phyloP scores from a whole-genome alignment of 1,140 invertebrate species.

The Eufriesea mexicana region DNA sequence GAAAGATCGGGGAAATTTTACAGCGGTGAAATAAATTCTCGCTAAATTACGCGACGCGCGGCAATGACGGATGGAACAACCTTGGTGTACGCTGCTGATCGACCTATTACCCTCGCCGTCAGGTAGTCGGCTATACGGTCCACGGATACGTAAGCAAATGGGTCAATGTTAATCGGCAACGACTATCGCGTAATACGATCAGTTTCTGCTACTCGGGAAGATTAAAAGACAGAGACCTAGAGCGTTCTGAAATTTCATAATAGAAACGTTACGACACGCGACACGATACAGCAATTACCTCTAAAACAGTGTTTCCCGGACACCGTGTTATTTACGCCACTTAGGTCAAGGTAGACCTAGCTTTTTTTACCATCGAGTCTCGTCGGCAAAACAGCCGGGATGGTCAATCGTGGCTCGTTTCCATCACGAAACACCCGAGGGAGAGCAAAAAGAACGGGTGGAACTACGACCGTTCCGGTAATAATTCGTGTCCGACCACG shows the following conservation, averaged over 20 bases:
- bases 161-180: not conserved
- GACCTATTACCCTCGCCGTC: no score
- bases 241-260: not conserved
- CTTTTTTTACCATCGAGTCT: not conserved
- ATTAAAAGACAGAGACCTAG: not conserved
- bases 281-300: slow-evolving; percentile 8
- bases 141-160: no score
- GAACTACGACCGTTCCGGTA: not conserved
- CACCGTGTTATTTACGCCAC: not conserved
- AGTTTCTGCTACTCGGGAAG: not conserved
- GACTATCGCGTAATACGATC: no score
- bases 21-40: no score
- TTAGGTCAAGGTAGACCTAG: slow-evolving; percentile 26
- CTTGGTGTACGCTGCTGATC: no score
- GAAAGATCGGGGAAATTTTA: not conserved
- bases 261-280: not conserved
- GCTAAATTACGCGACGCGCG: no score
- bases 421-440: slow-evolving; percentile 8
- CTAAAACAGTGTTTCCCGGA: not conserved
- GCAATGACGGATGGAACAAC: no score
- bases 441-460: not conserved
- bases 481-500: slow-evolving; percentile 7
- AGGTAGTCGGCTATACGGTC: no score
- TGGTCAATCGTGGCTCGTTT: not conserved
- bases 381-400: not conserved